Evolutionary conservation across 2,113 vertebrate species (phyloP), one percentile per base, ranked within the genome.

Genomic region (Zapornia atra): DNA sequence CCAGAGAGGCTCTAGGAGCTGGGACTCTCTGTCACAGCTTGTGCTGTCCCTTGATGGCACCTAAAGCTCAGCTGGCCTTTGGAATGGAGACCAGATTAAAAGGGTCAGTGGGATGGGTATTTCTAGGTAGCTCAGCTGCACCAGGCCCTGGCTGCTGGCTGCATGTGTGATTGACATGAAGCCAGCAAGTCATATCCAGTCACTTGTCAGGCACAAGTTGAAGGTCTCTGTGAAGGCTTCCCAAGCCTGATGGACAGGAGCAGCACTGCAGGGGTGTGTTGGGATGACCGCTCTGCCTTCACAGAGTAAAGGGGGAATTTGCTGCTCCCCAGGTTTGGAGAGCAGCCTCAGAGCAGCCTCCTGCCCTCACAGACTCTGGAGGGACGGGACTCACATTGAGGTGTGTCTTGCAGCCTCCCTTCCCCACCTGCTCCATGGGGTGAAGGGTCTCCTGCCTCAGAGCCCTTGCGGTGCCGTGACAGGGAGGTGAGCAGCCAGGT

Each of bases 321-420:
- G 31, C 46, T 48, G 36, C 53, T 87, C 53, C 29, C 12, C 15
- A 71, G 8, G 4, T n/a, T 57, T 50, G 51, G 60, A 75, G 77
- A 68, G 73, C 3, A 4, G 56, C 21, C 44, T 26, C 77, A 89
- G 73, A 63, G n/a, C 33, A 40, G 17, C 29, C 34, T 88, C n/a
- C 59, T 86, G 68, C 42, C 38, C 65, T 75, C 1, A 1, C 36
- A 87, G 69, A 5, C 44, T 48, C 50, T 42, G 64, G 64, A 63
- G 69, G 50, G 48, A 34, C 0, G 0, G 20, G 61, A 6, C 44
- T 88, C 22, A 2, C 54, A 7, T 1, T 3, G 7, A 24, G 12
- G 21, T 11, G 14, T 83, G 44, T 31, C 22, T 69, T 16, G 44
- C 0, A 0, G 38, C 68, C 29, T 70, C 51, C n/a, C 31, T 44